A percentile compares a stretch with the other conserved stretches of the same genome.
Conservation (phyloP, 2,797 vertebrate genomes). For the Spheniscus humboldti region DNA sequence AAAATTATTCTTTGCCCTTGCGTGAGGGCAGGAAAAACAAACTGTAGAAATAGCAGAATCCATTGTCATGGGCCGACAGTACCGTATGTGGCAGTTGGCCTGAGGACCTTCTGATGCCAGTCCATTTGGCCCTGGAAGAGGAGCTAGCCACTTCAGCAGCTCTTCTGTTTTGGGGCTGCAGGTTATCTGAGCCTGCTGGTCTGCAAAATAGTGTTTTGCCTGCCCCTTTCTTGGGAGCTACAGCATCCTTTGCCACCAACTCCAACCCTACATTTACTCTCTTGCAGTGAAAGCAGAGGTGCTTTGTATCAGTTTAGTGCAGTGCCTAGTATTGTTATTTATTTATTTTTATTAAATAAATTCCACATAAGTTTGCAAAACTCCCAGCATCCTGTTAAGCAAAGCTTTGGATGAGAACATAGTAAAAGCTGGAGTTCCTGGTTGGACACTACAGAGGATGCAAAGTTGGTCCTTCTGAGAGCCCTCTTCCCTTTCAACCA, state of each 20-base stretch:
- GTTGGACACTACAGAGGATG: conserved; percentile 9
- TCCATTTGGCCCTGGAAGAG: not conserved
- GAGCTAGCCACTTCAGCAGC: not conserved
- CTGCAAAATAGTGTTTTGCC: not conserved
- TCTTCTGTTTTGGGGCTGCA: not conserved
- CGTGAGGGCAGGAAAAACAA: not conserved
- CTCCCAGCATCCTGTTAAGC: conserved; percentile 27
- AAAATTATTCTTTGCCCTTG: not conserved
- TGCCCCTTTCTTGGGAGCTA: not conserved
- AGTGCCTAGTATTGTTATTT: not conserved
- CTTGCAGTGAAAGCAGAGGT: not conserved
- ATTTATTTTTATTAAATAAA: conserved; percentile 12
- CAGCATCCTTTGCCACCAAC: not conserved
- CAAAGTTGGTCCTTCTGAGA: conserved; percentile 10
- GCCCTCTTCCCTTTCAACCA: not conserved
- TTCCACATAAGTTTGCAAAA: not conserved
- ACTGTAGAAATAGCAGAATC: not conserved
- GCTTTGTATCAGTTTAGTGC: not conserved
- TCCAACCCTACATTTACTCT: not conserved
- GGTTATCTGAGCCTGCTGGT: not conserved
- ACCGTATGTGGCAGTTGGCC: not conserved
- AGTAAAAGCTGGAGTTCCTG: conserved; percentile 35
- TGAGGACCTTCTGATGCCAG: not conserved
- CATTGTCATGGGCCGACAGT: not conserved
- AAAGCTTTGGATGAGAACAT: not conserved